Evolutionary conservation across 2,888 invertebrate species (phyloP), one percentile per base, ranked within the genome.

Genomic region (Matsumyia berberina): DNA sequence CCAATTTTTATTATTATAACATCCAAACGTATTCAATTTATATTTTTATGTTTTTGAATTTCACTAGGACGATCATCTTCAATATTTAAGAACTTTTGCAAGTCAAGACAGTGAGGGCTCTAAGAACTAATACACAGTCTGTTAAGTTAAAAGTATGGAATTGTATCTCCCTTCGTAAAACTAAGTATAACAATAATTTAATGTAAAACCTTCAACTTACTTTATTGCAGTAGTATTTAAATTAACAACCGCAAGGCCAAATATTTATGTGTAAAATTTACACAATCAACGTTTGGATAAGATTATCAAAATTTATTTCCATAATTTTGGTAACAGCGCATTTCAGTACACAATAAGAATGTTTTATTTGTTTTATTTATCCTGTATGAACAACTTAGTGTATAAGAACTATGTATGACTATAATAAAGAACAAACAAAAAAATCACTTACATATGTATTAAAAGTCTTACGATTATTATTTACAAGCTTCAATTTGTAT

Each of bases 1-100:
- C 17, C 17, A 6, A 53, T 24, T 42, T 19, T 31, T 51, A 24
- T 42, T 42, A 57, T 24, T 33, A 33, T 64, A n/a, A 17, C 17
- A 55, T 12, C 24, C n/a, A 55, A 55, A 64, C 44, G 53, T 76
- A 73, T 67, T 60, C 4, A 46, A 49, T 73, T 53, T 66, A 57
- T 29, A 33, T 44, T 58, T 69, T 69, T 55, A 49, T 69, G 4
- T 62, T 74, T 42, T 81, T 74, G 33, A 69, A 81, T 74, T 69
- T 70, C 70, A 70, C 64, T 77, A 82, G 81, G 81, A 58, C 77
- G 77, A 72, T 66, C 81, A 77, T 58, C 81, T 77, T 39, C 57
- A 70, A 58, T 42, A 57, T 39, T 46, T 44, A 73, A 39, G 33
- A 70, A 76, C 24, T 49, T 69, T 49, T 79, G 12, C 60, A 55